These are phyloP conservation scores for Oncorhynchus clarkii DNA, from an alignment of 2,113 vertebrate genomes.

Conservation along the genomic window DNA sequence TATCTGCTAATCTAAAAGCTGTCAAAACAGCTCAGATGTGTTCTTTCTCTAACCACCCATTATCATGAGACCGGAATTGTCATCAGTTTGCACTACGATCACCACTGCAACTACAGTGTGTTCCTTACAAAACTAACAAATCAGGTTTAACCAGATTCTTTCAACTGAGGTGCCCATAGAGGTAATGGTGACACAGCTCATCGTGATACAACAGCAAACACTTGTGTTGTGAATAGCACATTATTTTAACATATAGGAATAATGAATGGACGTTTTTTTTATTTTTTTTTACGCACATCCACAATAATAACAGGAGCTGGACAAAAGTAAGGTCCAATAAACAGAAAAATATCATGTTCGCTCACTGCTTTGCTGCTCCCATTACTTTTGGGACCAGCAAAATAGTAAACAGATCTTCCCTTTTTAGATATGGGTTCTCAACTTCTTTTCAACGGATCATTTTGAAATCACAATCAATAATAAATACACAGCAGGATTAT, in stretches of 20 bases:
- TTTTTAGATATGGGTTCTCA: background rate
- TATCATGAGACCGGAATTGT: too few relatives aligned
- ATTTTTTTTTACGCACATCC: too few relatives aligned
- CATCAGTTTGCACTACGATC: too few relatives aligned
- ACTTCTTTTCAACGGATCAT: background rate
- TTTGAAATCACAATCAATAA: background rate
- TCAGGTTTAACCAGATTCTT: conserved; percentile 32
- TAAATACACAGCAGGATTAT: background rate
- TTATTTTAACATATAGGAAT: too few relatives aligned
- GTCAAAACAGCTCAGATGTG: background rate
- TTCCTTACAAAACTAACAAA: conserved; percentile 25
- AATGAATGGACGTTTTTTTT: too few relatives aligned
- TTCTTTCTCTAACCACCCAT: background rate
- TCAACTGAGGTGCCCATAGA: background rate
- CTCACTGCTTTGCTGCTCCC: too few relatives aligned
- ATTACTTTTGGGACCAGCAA: too few relatives aligned
- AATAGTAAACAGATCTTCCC: too few relatives aligned
- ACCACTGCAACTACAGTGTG: background rate
- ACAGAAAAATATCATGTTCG: too few relatives aligned
- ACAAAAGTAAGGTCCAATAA: too few relatives aligned
- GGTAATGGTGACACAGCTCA: background rate
- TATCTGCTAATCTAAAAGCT: background rate
- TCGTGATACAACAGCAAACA: background rate
- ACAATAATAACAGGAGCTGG: too few relatives aligned
- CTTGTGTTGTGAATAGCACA: background rate